Evolutionary conservation across 2,888 invertebrate genomes (phyloP).

Genomic region (Baronia brevicornis): DNA sequence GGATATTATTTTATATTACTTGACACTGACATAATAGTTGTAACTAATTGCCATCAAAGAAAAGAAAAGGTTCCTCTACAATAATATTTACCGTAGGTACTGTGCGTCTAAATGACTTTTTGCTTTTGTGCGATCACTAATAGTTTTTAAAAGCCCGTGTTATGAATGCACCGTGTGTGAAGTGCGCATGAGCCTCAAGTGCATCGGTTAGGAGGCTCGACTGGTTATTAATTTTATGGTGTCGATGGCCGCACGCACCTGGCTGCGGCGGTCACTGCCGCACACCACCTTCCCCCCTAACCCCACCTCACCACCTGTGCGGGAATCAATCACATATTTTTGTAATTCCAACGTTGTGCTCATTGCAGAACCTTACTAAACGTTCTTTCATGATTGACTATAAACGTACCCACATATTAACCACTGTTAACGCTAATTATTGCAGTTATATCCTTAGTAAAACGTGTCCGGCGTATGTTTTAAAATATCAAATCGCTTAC

Average conservation of each 20-base stretch:
- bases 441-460: conserved; percentile 5
- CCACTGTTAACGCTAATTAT: no score
- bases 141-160: conserved; percentile 16
- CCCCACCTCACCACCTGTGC: conserved; percentile 23
- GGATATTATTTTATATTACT: no score
- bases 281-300: conserved; percentile 20
- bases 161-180: conserved; percentile 31
- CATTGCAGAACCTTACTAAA: conserved; percentile 5
- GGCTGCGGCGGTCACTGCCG: conserved; percentile 69
- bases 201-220: conserved; percentile 66
- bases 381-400: conserved; percentile 3
- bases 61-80: conserved; percentile 9
- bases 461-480: neutral
- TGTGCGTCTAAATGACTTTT: conserved; percentile 12
- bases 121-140: conserved; percentile 17
- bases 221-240: conserved; percentile 75
- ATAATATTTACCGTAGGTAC: conserved; percentile 13
- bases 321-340: conserved; percentile 55
- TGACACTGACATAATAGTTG: no score
- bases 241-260: conserved; percentile 74
- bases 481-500: no score
- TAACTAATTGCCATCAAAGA: no score
- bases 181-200: conserved; percentile 52
- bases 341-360: conserved; percentile 14
- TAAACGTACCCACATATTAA: no score